Evolutionary conservation across 2,888 invertebrate species (phyloP), one percentile per base, ranked within the genome.

Genomic region (Drosophila picticornis): DNA sequence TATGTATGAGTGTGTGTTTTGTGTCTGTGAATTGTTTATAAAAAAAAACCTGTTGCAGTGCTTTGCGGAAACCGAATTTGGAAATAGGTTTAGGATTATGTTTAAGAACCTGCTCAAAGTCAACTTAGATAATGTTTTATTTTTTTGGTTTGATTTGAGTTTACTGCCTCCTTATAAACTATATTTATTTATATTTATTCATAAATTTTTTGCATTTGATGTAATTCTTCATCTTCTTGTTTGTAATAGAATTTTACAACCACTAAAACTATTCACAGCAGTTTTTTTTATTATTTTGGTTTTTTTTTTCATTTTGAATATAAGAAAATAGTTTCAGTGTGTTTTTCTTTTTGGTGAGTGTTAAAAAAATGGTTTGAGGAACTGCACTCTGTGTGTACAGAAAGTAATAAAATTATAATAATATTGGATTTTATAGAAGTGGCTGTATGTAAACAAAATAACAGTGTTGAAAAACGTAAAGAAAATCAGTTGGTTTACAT

Each of bases 241-340:
- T 66, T 72, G 77, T 77, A 78, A 67, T 83, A 81, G 80, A 86
- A 90, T 81, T 86, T 87, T 90, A 91, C 90, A 91, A 91, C 91
- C 90, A 90, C 91, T 92, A 91, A 92, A 91, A 91, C 92, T 92
- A 92, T 91, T 91, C 91, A 92, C 92, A 92, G 92, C 92, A 92
- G 92, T 91, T 81, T 68, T 70, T 70, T 58, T 70, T 72, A 16
- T 46, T 46, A 46, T 46, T 46, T 46, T 16, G 4, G 1, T 46
- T 25, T 16, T 6, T 46, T 25, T 62, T 70, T 72, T 75, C 62
- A 59, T 64, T 61, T 58, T 78, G 38, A 62, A 65, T 84, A 53
- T 77, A 71, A 65, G 75, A 75, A 71, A 83, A 74, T 78, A 80
- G 69, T 83, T 70, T 76, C 29, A 65, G 62, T 62, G 68, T 70